phyloP scores from a whole-genome alignment of 2,797 vertebrate genomes.

The Philypnodon macrostomus region DNA sequence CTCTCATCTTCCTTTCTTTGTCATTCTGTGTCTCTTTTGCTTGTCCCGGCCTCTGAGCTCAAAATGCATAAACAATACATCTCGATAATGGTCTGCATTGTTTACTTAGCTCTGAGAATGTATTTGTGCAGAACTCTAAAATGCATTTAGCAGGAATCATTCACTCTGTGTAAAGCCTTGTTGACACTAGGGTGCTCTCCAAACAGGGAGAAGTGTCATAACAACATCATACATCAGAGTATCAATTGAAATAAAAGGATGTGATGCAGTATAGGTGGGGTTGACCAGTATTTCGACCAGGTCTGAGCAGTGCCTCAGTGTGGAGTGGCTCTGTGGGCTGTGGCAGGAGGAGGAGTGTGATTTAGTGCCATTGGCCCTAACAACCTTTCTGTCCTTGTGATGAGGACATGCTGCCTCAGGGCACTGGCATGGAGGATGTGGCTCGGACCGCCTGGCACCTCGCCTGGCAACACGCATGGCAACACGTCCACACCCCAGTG shows the following conservation, averaged over 20 bases:
- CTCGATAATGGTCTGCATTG: constrained; percentile 75
- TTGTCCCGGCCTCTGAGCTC: constrained; percentile 45
- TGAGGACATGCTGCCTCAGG: constrained; percentile 69
- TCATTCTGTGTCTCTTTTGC: constrained; percentile 37
- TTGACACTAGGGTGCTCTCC: constrained; percentile 62
- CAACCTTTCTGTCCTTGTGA: constrained; percentile 76
- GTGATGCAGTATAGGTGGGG: constrained; percentile 43
- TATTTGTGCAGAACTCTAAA: constrained; percentile 77
- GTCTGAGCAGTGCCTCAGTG: constrained; percentile 44
- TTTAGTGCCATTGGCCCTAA: constrained; percentile 73
- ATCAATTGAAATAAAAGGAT: constrained; percentile 70
- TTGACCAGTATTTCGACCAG: constrained; percentile 54
- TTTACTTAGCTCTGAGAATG: constrained; percentile 76
- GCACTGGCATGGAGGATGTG: constrained; percentile 73
- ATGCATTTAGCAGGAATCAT: constrained; percentile 74
- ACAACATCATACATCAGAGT: constrained; percentile 68
- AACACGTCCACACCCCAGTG: constrained; percentile 67
- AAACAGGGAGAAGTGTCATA: constrained; percentile 68
- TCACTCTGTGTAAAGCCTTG: constrained; percentile 66
- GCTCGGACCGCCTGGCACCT: constrained; percentile 74
- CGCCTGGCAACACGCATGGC: constrained; percentile 70
- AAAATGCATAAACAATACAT: constrained; percentile 74
- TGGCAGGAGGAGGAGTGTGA: constrained; percentile 68
- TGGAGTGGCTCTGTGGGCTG: constrained; percentile 64
- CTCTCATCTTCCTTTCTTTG: constrained; percentile 21